Evolutionary conservation across 2,888 invertebrate species (phyloP).

Genomic region (Baronia brevicornis): DNA sequence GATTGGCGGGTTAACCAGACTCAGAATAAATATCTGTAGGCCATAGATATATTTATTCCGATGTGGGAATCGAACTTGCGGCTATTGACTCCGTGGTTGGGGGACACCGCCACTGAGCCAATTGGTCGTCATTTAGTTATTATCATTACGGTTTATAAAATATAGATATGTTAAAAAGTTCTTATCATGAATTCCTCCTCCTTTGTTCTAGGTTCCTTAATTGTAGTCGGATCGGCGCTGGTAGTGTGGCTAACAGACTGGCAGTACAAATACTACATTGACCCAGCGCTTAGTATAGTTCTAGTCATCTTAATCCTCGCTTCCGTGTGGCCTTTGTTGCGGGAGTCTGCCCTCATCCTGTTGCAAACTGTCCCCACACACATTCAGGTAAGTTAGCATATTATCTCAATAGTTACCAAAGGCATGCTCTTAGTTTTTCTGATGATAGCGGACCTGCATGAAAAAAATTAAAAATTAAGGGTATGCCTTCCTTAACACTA

Average conservation of each 20-base stretch:
- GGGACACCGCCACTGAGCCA: background rate
- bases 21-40: too few relatives aligned
- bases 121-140: constrained; percentile 5
- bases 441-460: too few relatives aligned
- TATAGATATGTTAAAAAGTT: constrained; percentile 1
- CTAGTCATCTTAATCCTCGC: constrained; percentile 90
- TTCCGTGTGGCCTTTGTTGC: constrained; percentile 93
- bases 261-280: constrained; percentile 90
- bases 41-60: too few relatives aligned
- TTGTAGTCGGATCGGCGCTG: constrained; percentile 90
- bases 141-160: constrained; percentile 1
- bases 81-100: too few relatives aligned
- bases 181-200: constrained; percentile 1
- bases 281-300: constrained; percentile 94
- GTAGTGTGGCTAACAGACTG: constrained; percentile 88
- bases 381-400: constrained; percentile 79
- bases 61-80: too few relatives aligned
- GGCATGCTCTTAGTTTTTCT: too few relatives aligned
- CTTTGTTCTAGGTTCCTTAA: constrained; percentile 85
- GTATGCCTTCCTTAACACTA: too few relatives aligned
- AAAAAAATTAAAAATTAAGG: too few relatives aligned
- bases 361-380: constrained; percentile 99
- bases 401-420: constrained; percentile 15
- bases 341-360: constrained; percentile 95
- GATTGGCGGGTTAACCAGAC: too few relatives aligned